Percentiles rank a stretch among this genome's conserved stretches.
These are phyloP conservation scores for Chrysodeixis includens DNA, from an alignment of 2,888 invertebrate species.

Conservation along the genomic window DNA sequence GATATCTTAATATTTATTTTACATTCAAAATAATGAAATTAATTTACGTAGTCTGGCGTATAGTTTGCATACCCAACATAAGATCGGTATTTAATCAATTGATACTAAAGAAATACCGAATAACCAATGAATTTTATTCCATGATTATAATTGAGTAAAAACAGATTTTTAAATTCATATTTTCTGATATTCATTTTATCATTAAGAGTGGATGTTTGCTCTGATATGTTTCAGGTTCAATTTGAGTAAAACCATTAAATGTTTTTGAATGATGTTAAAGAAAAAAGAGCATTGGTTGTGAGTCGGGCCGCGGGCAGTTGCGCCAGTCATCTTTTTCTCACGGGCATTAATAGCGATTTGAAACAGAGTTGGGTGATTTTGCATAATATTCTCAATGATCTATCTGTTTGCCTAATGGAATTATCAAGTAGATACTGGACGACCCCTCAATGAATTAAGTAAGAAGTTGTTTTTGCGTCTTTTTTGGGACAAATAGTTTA, in stretches of 20 bases:
- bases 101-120: not conserved
- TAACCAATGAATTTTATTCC: not conserved
- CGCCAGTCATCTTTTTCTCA: constrained; percentile 75
- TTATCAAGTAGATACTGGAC: constrained; percentile 62
- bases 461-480: not conserved
- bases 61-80: not conserved
- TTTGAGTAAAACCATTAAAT: constrained; percentile 48
- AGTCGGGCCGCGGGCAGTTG: constrained; percentile 55
- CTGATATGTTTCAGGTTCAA: constrained; percentile 33
- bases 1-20: not conserved
- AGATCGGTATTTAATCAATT: not conserved
- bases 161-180: constrained; percentile 26
- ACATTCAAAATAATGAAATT: not conserved
- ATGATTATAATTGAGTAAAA: constrained; percentile 16
- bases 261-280: constrained; percentile 60
- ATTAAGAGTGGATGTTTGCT: constrained; percentile 33
- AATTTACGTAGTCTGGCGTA: not conserved
- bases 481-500: not conserved
- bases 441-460: constrained; percentile 10
- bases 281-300: constrained; percentile 60
- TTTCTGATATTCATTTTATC: constrained; percentile 33
- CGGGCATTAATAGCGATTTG: constrained; percentile 78
- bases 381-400: constrained; percentile 76
- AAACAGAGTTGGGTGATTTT: constrained; percentile 77
- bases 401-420: constrained; percentile 72